Evolutionary conservation across 2,888 invertebrate species (phyloP).

Genomic region (Yponomeuta sedellus): DNA sequence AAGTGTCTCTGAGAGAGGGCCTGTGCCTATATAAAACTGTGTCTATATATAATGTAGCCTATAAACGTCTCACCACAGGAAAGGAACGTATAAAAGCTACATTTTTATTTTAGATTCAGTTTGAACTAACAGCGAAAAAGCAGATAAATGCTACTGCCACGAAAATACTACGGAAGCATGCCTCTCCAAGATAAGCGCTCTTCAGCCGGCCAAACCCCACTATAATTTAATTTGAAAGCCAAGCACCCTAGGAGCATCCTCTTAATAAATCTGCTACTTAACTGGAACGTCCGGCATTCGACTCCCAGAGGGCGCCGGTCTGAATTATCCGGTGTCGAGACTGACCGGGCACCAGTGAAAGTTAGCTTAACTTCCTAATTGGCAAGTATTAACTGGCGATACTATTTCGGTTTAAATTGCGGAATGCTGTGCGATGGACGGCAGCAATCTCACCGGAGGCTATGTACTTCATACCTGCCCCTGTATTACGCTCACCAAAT

Average conservation of each 20-base stretch:
- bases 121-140: no score
- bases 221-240: slow-evolving; percentile 68
- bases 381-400: slow-evolving; percentile 38
- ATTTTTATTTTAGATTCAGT: no score
- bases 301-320: slow-evolving; percentile 57
- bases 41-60: no score
- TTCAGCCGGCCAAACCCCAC: slow-evolving; percentile 39
- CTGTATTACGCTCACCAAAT: no score
- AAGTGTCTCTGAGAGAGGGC: no score
- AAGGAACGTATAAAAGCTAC: no score
- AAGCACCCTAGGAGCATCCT: slow-evolving; percentile 54
- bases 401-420: slow-evolving; percentile 5
- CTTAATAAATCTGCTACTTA: slow-evolving; percentile 70
- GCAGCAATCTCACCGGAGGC: not conserved
- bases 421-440: not conserved
- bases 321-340: slow-evolving; percentile 55
- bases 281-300: slow-evolving; percentile 55
- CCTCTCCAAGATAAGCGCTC: not conserved
- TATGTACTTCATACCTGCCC: no score
- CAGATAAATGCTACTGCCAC: no score
- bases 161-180: not conserved
- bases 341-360: slow-evolving; percentile 48
- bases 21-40: no score
- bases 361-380: slow-evolving; percentile 45
- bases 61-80: no score